A percentile compares a stretch with the other conserved stretches of the same genome.
Evolutionary conservation across 1,140 invertebrate genomes (phyloP).

Genomic region (Formica selysi): DNA sequence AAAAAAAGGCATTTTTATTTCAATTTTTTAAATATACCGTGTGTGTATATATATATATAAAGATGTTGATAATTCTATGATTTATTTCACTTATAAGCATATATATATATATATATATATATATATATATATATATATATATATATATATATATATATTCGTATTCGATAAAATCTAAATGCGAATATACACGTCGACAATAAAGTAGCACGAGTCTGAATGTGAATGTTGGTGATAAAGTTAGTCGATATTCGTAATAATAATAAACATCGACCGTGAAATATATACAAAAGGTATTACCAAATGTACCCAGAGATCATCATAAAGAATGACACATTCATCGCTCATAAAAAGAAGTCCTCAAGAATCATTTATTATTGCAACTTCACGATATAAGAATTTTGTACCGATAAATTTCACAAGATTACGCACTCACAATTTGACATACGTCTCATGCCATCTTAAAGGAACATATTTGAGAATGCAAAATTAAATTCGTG

Average conservation of each 20-base stretch:
- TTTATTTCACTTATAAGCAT: conserved; percentile 10
- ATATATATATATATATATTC: background rate
- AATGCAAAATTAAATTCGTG: background rate
- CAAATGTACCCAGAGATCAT: conserved; percentile 4
- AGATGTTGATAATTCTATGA: background rate
- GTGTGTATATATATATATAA: background rate
- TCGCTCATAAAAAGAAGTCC: background rate
- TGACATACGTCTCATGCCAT: background rate
- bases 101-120: too few species aligned
- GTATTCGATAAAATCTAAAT: conserved; percentile 16
- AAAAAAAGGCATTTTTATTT: background rate
- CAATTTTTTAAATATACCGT: background rate
- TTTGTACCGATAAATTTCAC: background rate
- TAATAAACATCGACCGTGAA: background rate
- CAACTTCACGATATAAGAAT: background rate
- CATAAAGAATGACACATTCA: background rate
- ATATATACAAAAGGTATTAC: background rate
- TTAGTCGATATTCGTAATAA: background rate
- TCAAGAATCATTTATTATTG: background rate
- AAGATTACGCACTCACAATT: background rate
- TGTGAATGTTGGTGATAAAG: conserved; percentile 20
- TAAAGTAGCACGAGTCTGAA: background rate
- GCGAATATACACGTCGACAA: background rate
- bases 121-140: too few species aligned
- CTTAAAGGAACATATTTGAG: background rate